A percentile compares a stretch with the other conserved stretches of the same genome.
phyloP scores from a whole-genome alignment of 2,113 vertebrate genomes.

The Coturnix japonica region DNA sequence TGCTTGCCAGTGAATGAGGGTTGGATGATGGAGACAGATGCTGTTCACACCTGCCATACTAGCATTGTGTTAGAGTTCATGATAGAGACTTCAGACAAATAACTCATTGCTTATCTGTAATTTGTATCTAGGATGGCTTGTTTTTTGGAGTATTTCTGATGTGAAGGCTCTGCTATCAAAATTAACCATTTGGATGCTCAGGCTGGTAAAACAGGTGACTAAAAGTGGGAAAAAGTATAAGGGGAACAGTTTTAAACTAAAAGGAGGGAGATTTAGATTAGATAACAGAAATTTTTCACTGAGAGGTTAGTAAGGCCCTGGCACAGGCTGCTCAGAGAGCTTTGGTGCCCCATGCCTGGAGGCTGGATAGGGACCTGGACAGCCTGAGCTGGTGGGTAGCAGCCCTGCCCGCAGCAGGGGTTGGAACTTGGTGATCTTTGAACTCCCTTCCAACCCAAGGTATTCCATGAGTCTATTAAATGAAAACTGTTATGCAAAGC shows the following conservation, averaged over 20 bases:
- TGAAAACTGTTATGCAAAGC: not conserved
- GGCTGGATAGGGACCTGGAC: too few relatives aligned
- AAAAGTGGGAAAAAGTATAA: not conserved
- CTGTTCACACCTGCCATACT: not conserved
- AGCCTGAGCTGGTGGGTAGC: too few relatives aligned
- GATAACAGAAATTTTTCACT: too few relatives aligned
- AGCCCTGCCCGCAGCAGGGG: too few relatives aligned
- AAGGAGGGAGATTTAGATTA: too few relatives aligned
- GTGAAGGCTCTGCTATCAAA: not conserved
- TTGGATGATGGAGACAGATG: not conserved
- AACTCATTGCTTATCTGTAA: not conserved
- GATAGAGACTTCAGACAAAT: not conserved
- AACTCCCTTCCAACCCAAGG: too few relatives aligned
- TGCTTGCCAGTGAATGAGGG: not conserved
- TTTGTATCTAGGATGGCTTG: not conserved
- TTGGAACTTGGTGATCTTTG: too few relatives aligned
- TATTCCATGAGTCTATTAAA: not conserved
- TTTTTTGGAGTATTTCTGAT: not conserved
- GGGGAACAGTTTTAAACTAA: too few relatives aligned
- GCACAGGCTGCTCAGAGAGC: too few relatives aligned
- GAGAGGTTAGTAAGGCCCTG: too few relatives aligned
- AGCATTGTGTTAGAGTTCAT: not conserved
- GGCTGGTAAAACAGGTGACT: not conserved
- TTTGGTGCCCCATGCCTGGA: too few relatives aligned
- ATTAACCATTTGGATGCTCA: not conserved